Evolutionary conservation across 2,797 vertebrate genomes (phyloP).

Genomic region (Epinephelus malabaricus): DNA sequence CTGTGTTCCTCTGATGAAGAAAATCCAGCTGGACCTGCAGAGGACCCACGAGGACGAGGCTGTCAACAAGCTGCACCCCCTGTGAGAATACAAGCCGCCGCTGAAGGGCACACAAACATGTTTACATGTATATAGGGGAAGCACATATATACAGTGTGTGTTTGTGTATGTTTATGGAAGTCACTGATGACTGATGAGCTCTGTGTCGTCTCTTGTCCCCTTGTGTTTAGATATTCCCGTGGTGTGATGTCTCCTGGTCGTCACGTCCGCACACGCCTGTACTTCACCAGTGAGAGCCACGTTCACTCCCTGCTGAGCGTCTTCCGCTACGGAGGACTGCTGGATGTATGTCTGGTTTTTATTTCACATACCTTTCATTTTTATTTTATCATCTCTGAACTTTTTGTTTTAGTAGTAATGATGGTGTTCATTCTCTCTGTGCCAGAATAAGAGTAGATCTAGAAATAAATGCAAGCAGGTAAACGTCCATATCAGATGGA

Average conservation of each 20-base stretch:
- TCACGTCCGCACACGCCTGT: conserved; percentile 95
- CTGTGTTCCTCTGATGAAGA: conserved; percentile 95
- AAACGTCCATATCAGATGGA: too few species aligned
- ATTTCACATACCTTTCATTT: too few species aligned
- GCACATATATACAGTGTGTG: neutral
- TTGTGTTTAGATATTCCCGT: conserved; percentile 91
- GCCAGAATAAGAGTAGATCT: neutral
- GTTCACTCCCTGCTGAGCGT: conserved; percentile 97
- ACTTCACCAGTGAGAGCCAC: conserved; percentile 98
- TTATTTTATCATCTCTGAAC: neutral
- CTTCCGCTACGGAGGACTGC: conserved; percentile 96
- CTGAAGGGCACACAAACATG: neutral
- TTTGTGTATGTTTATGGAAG: neutral
- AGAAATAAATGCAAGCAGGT: neutral
- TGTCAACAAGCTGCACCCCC: conserved; percentile 96
- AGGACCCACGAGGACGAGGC: conserved; percentile 98
- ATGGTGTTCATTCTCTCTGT: too few species aligned
- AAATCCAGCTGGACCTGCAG: conserved; percentile 96
- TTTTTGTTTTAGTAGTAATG: neutral
- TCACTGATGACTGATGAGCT: conserved; percentile 29
- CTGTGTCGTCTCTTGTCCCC: conserved; percentile 5
- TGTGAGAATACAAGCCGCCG: conserved; percentile 85
- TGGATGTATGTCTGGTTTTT: conserved; percentile 88
- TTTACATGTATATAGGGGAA: neutral
- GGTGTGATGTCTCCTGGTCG: conserved; percentile 98